phyloP scores from a whole-genome alignment of 2,113 vertebrate species.

The Equus przewalskii region DNA sequence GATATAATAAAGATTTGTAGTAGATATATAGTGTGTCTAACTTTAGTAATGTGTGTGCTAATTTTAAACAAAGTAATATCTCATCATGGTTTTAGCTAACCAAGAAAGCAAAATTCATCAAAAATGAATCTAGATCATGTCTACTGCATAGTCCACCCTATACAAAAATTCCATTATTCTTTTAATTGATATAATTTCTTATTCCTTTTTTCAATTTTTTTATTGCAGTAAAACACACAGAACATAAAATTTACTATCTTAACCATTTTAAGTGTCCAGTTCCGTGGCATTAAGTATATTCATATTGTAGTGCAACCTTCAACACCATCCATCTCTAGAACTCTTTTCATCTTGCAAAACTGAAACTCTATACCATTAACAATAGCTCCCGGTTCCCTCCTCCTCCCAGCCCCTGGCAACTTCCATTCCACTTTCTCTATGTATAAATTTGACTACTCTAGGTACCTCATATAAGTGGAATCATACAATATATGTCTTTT shows the following conservation, averaged over 20 bases:
- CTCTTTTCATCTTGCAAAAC: neutral
- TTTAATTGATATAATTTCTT: neutral
- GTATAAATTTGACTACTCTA: neutral
- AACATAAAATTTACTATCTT: neutral
- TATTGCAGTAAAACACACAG: neutral
- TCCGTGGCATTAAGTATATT: neutral
- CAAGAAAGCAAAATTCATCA: neutral
- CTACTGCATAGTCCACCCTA: neutral
- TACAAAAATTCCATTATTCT: neutral
- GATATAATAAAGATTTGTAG: neutral
- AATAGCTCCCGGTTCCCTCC: neutral
- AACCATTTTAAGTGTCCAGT: neutral
- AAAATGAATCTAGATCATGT: neutral
- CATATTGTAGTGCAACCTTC: neutral
- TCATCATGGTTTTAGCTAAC: neutral
- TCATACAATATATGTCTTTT: neutral
- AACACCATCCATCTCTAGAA: neutral
- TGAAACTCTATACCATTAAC: neutral
- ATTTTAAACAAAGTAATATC: slow-evolving; percentile 17
- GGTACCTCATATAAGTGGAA: neutral
- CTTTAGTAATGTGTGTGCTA: neutral
- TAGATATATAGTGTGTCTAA: neutral
- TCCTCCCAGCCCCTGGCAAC: neutral
- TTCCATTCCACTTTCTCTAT: neutral
- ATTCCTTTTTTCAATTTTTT: neutral